Evolutionary conservation across 1,140 invertebrate genomes (phyloP), one percentile per base, ranked within the genome.

Genomic region (Papilio helenus): DNA sequence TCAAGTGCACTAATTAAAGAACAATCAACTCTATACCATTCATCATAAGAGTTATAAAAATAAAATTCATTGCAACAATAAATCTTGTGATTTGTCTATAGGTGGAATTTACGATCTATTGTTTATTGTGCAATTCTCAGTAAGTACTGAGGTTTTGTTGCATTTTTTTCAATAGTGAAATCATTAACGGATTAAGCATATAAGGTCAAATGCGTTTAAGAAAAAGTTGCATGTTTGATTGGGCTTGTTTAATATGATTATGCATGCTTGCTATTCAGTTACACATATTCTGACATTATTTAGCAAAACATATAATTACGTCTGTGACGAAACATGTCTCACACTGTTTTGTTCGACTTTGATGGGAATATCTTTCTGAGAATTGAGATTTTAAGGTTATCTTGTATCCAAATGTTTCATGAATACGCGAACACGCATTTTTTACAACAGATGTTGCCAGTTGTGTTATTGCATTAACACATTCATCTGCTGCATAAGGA

Each of bases 21-120:
- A 80, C 65, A 78, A 51, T 44, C 26, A 42, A 29, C 61, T 23
- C 72, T 82, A 82, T 82, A 5, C 20, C 55, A 8, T 72, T 72
- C n/a, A 84, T 72, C 74, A 42, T 72, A 58, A 23, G 73, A 68
- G 55, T 71, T 82, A 82, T 61, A 14, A n/a, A 55, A 73, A 42
- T 29, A 72, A 71, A 79, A 65, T 90, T 87, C 86, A 87, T 87
- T 80, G 81, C 73, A 81, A 81, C 85, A 39, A 89, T 89, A 90
- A 92, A 90, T 90, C 84, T 87, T 84, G 74, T 83, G 81, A 91
- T 92, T 90, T 88, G 89, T 90, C 87, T 87, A 76, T 76, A 88
- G 85, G 86, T 87, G 87, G 80, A 86, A 81, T 85, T 90, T 89
- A 90, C 85, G 85, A 81, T 80, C 86, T 85, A 91, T 90, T 90